Evolutionary conservation across 2,797 vertebrate species (phyloP).

Genomic region (Pampus argenteus): DNA sequence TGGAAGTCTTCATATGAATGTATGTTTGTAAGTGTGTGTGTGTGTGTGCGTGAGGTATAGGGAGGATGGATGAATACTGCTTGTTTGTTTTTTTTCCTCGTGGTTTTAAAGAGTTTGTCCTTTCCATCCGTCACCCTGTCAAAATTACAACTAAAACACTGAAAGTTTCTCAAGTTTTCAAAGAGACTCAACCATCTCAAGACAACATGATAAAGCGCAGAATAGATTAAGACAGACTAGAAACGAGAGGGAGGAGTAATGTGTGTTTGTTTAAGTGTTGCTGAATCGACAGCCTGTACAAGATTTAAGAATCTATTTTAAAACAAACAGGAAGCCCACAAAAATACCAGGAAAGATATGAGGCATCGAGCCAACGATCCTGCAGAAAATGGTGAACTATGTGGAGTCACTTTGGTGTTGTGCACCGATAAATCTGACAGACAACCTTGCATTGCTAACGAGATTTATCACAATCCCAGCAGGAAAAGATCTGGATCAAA

Average conservation of each 20-base stretch:
- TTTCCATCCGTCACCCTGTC: conserved; percentile 8
- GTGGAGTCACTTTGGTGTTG: conserved; percentile 28
- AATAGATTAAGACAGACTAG: not conserved
- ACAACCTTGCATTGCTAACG: conserved; percentile 24
- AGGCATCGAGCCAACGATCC: conserved; percentile 12
- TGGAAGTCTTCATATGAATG: conserved; percentile 19
- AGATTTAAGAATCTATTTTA: conserved; percentile 10
- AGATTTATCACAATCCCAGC: conserved; percentile 33
- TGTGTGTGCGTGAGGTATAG: not conserved
- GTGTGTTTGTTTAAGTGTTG: not conserved
- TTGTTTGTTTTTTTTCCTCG: conserved; percentile 14
- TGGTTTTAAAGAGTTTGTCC: conserved; percentile 9
- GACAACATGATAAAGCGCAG: not conserved
- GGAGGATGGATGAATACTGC: conserved; percentile 22
- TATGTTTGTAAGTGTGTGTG: conserved; percentile 5
- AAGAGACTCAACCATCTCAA: not conserved
- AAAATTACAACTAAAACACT: conserved; percentile 1
- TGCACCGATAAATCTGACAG: conserved; percentile 37
- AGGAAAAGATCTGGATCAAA: conserved; percentile 20
- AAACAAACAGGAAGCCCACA: conserved; percentile 36
- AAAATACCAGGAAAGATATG: conserved; percentile 33
- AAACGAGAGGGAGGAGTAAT: not conserved
- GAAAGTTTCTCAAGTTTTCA: not conserved
- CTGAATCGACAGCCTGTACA: conserved; percentile 7
- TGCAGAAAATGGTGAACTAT: conserved; percentile 10